Evolutionary conservation across 2,888 invertebrate species (phyloP), one percentile per base, ranked within the genome.

Genomic region (Ichneumoninae sp.): DNA sequence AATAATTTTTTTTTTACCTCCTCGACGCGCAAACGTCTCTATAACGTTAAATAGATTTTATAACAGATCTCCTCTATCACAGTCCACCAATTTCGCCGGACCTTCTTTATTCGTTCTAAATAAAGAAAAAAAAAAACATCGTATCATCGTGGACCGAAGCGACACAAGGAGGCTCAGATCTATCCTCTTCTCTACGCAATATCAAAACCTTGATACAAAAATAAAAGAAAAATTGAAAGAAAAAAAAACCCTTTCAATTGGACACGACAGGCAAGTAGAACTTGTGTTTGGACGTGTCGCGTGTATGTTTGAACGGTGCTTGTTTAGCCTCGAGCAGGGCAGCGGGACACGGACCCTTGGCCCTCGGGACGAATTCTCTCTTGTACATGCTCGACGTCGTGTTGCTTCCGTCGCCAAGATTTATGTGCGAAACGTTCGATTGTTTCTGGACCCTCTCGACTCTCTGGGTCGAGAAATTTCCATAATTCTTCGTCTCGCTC

Each of bases 201-300:
- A 62, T 69, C n/a, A 57, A 1, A 69, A 16, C 26, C n/a, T 36
- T 13, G 6, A 10, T n/a, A n/a, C 26, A 6, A 22, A 52, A 10
- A 40, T 3, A 54, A 70, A 50, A 7, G 13, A 66, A 68, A 40
- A 8, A 5, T 1, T 1, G 8, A 40, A 40, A 47, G 13, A 36
- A 40, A 5, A 8, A 40, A 40, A 40, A 40, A 40, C 1, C n/a
- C 16, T 8, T 74, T 89, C 86, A 94, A 87, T 93, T 95, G 54
- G 94, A 94, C 83, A 95, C 95, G 92, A 96, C 95, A 1, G 96
- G 95, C 92, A 97, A 95, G 92, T 97, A 98, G 93, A 97, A 97
- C 93, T 97, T 97, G 93, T 98, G 97, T 91, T 97, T 96, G 88
- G 96, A 96, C 13, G 97, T 97, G 93, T 98, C 97, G 86, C 97